Evolutionary conservation across 2,888 invertebrate species (phyloP).

Genomic region (Petrophora chlorosata): DNA sequence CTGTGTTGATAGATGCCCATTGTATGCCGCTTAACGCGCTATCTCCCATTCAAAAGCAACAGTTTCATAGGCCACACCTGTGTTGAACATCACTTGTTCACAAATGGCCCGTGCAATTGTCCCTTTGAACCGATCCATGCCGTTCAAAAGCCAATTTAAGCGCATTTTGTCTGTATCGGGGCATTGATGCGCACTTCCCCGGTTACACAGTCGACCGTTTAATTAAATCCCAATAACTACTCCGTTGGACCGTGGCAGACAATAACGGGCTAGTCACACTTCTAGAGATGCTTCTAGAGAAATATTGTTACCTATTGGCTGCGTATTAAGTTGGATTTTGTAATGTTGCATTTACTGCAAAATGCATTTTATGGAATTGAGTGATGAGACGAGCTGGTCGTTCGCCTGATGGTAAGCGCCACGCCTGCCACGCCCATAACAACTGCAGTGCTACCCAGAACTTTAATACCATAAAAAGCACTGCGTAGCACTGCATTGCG

Average conservation of each 20-base stretch:
- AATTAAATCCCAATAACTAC: conserved; percentile 40
- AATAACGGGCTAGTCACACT: conserved; percentile 28
- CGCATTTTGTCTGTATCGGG: conserved; percentile 47
- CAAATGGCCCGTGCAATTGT: conserved; percentile 42
- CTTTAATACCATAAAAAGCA: too few species aligned
- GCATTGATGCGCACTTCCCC: conserved; percentile 55
- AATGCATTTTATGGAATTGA: too few species aligned
- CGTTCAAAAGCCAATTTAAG: conserved; percentile 36
- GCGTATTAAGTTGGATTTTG: too few species aligned
- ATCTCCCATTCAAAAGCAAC: conserved; percentile 4
- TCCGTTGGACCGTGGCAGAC: conserved; percentile 39
- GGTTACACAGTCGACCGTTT: conserved; percentile 37
- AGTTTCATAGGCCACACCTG: conserved; percentile 16
- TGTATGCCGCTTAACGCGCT: too few species aligned
- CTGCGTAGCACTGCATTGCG: too few species aligned
- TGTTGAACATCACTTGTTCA: conserved; percentile 23
- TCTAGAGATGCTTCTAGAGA: conserved; percentile 13
- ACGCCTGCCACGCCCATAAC: too few species aligned
- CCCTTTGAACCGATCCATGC: conserved; percentile 19
- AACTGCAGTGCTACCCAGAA: too few species aligned
- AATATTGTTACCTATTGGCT: background rate
- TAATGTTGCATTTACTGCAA: too few species aligned
- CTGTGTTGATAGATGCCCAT: too few species aligned
- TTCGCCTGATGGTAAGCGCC: too few species aligned
- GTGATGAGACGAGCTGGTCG: too few species aligned